Evolutionary conservation across 2,113 vertebrate species (phyloP).

Genomic region (Leptobrachium leishanense): DNA sequence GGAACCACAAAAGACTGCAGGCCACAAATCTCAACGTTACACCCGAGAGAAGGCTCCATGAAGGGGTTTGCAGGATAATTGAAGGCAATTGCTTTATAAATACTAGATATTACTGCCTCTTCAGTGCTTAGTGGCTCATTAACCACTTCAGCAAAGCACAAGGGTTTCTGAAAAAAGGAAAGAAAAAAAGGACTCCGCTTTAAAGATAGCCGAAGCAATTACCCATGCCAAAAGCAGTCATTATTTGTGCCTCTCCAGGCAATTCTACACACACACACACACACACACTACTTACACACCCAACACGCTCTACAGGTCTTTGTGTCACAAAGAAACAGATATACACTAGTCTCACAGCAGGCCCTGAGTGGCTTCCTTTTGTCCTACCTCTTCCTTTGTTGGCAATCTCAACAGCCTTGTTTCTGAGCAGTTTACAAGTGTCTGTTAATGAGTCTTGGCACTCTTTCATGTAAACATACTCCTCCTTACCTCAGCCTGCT

Average conservation of each 20-base stretch:
- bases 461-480: slow-evolving; percentile 54
- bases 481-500: slow-evolving; percentile 45
- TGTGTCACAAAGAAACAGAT: slow-evolving; percentile 20
- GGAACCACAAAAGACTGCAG: no score
- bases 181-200: slow-evolving; percentile 19
- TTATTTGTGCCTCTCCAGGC: slow-evolving; percentile 46
- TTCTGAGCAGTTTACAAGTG: slow-evolving; percentile 54
- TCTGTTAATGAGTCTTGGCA: slow-evolving; percentile 50
- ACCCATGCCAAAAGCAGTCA: slow-evolving; percentile 50
- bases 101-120: slow-evolving; percentile 47
- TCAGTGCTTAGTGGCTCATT: slow-evolving; percentile 42
- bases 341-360: slow-evolving; percentile 14
- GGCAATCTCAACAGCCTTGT: slow-evolving; percentile 46
- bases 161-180: slow-evolving; percentile 28
- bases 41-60: slow-evolving; percentile 2
- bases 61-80: slow-evolving; percentile 32
- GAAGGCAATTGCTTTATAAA: slow-evolving; percentile 44
- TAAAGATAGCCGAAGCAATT: neutral
- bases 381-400: slow-evolving; percentile 21
- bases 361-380: neutral
- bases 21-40: neutral
- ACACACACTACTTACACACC: neutral
- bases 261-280: slow-evolving; percentile 7
- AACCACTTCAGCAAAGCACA: slow-evolving; percentile 48
- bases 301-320: neutral